Percentiles rank a stretch among this genome's conserved stretches.
These are phyloP conservation scores for Hemicentrotus pulcherrimus DNA, from an alignment of 35 echinoderm and acorn worm genomes.

Conservation along the genomic window DNA sequence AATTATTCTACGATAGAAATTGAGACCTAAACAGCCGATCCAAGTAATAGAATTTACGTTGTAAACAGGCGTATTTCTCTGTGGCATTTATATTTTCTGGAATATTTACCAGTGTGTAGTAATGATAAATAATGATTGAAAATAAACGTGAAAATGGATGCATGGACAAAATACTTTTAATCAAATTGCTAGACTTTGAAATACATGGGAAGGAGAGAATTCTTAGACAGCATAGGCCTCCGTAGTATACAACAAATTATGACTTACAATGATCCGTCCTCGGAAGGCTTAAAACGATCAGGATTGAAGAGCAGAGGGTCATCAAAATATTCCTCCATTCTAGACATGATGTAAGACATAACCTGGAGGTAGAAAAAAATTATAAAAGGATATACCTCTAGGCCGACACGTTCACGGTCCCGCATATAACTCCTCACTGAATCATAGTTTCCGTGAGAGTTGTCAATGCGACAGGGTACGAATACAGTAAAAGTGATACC, in stretches of 20 bases:
- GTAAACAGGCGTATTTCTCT: not conserved
- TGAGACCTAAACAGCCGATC: too few relatives aligned
- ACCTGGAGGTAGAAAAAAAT: slow-evolving; percentile 29
- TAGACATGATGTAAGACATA: slow-evolving; percentile 49
- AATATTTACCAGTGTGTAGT: not conserved
- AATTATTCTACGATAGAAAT: not conserved
- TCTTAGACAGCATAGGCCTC: not conserved
- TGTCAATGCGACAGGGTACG: not conserved
- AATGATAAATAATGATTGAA: not conserved
- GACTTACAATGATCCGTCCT: slow-evolving; percentile 62
- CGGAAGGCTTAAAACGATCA: slow-evolving; percentile 61
- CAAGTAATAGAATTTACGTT: too few relatives aligned
- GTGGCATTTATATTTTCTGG: not conserved
- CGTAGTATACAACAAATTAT: not conserved
- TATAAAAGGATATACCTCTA: not conserved
- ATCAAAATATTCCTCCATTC: slow-evolving; percentile 84
- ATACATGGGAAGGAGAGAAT: not conserved
- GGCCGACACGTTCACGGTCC: not conserved
- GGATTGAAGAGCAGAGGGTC: slow-evolving; percentile 75
- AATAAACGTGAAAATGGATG: too few relatives aligned
- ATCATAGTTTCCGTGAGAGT: not conserved
- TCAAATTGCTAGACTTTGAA: too few relatives aligned
- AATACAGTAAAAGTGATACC: too few relatives aligned
- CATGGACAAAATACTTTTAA: too few relatives aligned
- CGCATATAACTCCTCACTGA: not conserved